phyloP scores from a whole-genome alignment of 2,797 vertebrate genomes.

The Squalus acanthias region DNA sequence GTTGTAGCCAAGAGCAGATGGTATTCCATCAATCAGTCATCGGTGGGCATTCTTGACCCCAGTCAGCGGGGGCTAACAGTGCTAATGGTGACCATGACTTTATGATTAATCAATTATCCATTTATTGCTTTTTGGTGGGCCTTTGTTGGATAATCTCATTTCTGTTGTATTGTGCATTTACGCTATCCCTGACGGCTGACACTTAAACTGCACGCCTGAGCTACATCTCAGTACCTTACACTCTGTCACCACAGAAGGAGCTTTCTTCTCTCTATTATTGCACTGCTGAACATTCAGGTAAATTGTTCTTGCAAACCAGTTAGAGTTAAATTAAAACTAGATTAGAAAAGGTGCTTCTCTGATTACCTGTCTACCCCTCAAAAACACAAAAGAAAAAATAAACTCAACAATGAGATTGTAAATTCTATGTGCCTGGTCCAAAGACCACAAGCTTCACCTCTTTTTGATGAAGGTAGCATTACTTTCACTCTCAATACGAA shows the following conservation, averaged over 20 bases:
- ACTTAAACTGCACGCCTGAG: background rate
- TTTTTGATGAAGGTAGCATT: background rate
- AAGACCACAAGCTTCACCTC: background rate
- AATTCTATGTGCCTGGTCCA: background rate
- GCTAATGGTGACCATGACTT: slow-evolving; percentile 27
- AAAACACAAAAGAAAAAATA: background rate
- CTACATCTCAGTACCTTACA: background rate
- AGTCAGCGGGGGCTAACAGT: slow-evolving; percentile 4
- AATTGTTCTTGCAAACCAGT: background rate
- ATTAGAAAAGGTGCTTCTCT: background rate
- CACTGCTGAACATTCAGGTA: background rate
- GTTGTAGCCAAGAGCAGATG: slow-evolving; percentile 16
- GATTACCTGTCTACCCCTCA: background rate
- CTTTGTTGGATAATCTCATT: slow-evolving; percentile 30
- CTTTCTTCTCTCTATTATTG: background rate
- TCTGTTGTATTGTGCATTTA: slow-evolving; percentile 2
- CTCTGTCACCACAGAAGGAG: background rate
- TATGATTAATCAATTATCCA: slow-evolving; percentile 36
- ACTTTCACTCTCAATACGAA: background rate
- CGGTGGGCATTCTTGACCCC: slow-evolving; percentile 25
- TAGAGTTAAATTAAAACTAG: background rate
- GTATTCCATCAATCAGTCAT: slow-evolving; percentile 36
- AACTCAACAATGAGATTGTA: background rate
- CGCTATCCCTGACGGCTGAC: background rate
- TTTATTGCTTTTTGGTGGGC: slow-evolving; percentile 23